These are phyloP conservation scores for Coreoperca whiteheadi DNA, from an alignment of 2,113 vertebrate genomes.

Conservation along the genomic window DNA sequence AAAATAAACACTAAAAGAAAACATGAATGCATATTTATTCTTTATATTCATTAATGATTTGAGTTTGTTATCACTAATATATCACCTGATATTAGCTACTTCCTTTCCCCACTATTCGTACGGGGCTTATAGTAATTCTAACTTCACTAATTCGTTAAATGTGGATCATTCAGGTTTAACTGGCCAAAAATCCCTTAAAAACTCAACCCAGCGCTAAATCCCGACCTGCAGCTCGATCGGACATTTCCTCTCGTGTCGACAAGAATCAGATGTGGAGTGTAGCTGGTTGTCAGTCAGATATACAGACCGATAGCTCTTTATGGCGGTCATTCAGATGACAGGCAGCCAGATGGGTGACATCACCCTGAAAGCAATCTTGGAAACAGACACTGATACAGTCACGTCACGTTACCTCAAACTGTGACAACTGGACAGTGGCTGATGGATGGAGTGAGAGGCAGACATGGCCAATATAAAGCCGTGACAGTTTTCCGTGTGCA, in stretches of 20 bases:
- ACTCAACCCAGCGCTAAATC: not conserved
- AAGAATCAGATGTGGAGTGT: constrained; percentile 27
- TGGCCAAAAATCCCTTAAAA: not conserved
- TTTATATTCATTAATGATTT: not conserved
- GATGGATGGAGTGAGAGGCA: constrained; percentile 49
- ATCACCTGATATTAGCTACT: not conserved
- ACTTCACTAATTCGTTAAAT: not conserved
- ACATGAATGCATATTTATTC: not conserved
- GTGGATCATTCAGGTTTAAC: not conserved
- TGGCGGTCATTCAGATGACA: constrained; percentile 59
- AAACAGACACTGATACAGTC: constrained; percentile 61
- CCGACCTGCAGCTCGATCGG: constrained; percentile 15
- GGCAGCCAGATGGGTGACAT: constrained; percentile 72
- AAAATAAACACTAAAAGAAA: not conserved
- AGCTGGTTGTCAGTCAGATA: constrained; percentile 30
- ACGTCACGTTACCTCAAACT: constrained; percentile 55
- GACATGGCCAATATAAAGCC: constrained; percentile 69
- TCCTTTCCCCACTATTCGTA: not conserved
- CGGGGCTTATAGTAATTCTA: not conserved
- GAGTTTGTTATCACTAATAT: not conserved
- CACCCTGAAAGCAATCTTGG: constrained; percentile 61
- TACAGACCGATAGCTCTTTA: constrained; percentile 48
- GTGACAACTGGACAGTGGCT: constrained; percentile 63
- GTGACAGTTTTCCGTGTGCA: constrained; percentile 60
- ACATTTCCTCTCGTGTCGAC: constrained; percentile 3